phyloP scores from a whole-genome alignment of 2,797 vertebrate species.

The Buphagus erythrorhynchus region DNA sequence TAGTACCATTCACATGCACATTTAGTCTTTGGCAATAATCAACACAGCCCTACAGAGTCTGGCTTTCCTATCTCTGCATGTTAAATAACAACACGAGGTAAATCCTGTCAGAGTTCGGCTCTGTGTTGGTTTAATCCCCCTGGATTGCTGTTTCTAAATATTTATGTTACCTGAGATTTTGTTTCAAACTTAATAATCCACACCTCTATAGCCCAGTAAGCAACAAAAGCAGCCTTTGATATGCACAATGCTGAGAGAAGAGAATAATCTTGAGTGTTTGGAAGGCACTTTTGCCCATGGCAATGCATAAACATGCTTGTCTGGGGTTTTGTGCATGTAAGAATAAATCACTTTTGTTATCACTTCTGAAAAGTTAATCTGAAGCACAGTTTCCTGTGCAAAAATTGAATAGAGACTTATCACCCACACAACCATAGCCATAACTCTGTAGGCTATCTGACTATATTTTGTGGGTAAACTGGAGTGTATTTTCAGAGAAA shows the following conservation, averaged over 20 bases:
- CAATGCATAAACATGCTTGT: neutral
- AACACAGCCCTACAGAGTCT: neutral
- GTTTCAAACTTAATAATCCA: neutral
- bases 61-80: neutral
- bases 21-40: neutral
- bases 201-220: neutral
- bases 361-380: constrained; percentile 1
- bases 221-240: neutral
- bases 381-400: neutral
- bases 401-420: neutral
- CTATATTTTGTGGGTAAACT: neutral
- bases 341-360: constrained; percentile 4
- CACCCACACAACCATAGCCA: neutral
- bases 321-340: neutral
- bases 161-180: constrained; percentile 42
- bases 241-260: neutral
- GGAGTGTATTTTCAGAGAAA: neutral
- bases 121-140: neutral
- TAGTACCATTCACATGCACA: neutral
- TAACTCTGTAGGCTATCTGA: neutral
- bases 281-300: neutral
- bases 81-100: neutral
- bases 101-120: neutral
- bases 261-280: neutral
- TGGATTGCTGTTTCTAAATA: neutral